These are phyloP conservation scores for Hippoglossus hippoglossus DNA, from an alignment of 2,797 vertebrate species.

Conservation along the genomic window DNA sequence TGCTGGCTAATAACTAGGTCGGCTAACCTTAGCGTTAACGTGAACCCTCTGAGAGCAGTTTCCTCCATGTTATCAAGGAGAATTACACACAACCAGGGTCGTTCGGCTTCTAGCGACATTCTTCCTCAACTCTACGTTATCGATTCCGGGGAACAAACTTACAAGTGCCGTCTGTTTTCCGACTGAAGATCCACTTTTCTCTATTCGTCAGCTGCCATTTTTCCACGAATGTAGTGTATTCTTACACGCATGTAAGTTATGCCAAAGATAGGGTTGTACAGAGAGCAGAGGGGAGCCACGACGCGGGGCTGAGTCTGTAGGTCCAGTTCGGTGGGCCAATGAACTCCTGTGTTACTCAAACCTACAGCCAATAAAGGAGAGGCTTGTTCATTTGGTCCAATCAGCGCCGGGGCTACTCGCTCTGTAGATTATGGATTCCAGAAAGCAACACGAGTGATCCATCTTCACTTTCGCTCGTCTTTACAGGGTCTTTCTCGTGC, in stretches of 20 bases:
- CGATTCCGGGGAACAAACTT: slow-evolving; percentile 56
- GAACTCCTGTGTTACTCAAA: neutral
- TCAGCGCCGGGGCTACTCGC: slow-evolving; percentile 6
- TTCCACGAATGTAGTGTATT: slow-evolving; percentile 77
- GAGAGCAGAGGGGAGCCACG: neutral
- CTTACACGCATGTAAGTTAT: slow-evolving; percentile 76
- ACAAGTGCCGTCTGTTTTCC: slow-evolving; percentile 67
- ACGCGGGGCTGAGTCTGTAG: neutral
- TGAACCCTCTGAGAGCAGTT: slow-evolving; percentile 61
- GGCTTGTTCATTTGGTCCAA: slow-evolving; percentile 44
- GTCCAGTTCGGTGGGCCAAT: slow-evolving; percentile 48
- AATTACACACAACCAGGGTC: slow-evolving; percentile 18
- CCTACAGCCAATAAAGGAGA: slow-evolving; percentile 31
- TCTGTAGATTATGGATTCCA: neutral
- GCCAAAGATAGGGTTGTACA: slow-evolving; percentile 56
- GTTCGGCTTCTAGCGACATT: slow-evolving; percentile 3
- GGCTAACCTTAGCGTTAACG: slow-evolving; percentile 73
- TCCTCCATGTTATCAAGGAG: slow-evolving; percentile 17
- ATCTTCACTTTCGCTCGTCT: slow-evolving; percentile 37
- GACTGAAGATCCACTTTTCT: slow-evolving; percentile 75
- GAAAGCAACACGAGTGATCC: slow-evolving; percentile 10
- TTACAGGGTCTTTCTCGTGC: slow-evolving; percentile 25
- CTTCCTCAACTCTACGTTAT: slow-evolving; percentile 14
- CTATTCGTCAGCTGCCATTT: slow-evolving; percentile 83
- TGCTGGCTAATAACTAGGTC: slow-evolving; percentile 72